Evolutionary conservation across 1,140 invertebrate genomes (phyloP), one percentile per base, ranked within the genome.

Genomic region (Drosophila paulistorum): DNA sequence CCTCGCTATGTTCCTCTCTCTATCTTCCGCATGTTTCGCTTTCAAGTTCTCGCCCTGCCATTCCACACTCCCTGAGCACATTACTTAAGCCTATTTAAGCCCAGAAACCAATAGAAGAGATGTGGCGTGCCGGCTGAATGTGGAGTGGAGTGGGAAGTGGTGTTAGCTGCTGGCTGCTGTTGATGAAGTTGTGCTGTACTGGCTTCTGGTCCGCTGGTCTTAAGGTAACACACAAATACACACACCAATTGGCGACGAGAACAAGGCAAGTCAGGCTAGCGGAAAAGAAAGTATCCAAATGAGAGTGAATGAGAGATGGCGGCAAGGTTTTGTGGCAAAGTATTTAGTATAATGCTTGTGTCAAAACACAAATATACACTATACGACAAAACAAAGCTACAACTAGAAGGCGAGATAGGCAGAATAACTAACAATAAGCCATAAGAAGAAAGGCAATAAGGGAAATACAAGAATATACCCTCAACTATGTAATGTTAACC

Each of bases 11-110:
- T 6, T 30, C 7, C 30, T 30, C 30, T 26, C 3, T 26, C 10
- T 7, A 11, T 10, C 9, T 65, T 71, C 65, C 65, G 14, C 48
- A 11, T 39, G 37, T 62, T 67, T 74, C 14, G 37, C 37, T 11
- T 48, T 4, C 51, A 60, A 54, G 13, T 33, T 30, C 48, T 10
- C 33, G 7, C 2, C 26, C 9, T 26, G 0, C 60, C 37, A 55
- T 45, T 41, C 54, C 68, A 23, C 59, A 23, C 33, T 1, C 26
- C 11, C n/a, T 7, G 45, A 35, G 65, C 68, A 72, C 75, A 79
- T 77, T 87, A 79, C 82, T 82, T 82, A 87, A 86, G 82, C 82
- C 71, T 77, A 73, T 82, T 86, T 82, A 87, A 86, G 79, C 79
- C 45, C 45, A 58, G 57, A 63, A 68, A 59, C 33, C 76, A 60